phyloP scores from a whole-genome alignment of 1,140 invertebrate genomes.

The Mycetomoellerius zeteki region DNA sequence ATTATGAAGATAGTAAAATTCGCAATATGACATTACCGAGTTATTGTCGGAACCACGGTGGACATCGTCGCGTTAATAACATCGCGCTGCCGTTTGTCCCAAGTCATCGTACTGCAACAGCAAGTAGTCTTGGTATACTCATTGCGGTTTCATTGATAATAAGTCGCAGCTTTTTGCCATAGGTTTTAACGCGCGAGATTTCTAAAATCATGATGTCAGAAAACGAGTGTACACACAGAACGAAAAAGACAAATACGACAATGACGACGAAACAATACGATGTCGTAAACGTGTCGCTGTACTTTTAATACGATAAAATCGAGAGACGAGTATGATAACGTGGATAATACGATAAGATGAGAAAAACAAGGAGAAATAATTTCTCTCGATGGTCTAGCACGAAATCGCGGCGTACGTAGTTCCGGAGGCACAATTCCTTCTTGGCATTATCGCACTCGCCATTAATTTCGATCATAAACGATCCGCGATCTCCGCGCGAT shows the following conservation, averaged over 20 bases:
- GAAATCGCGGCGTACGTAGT: slow-evolving; percentile 57
- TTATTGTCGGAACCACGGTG: slow-evolving; percentile 14
- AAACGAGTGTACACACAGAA: not conserved
- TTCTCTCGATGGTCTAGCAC: slow-evolving; percentile 33
- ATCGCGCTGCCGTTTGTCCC: not conserved
- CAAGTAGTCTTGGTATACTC: not conserved
- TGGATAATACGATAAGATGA: not conserved
- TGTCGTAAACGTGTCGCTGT: slow-evolving; percentile 29
- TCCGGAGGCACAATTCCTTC: slow-evolving; percentile 67
- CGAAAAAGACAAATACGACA: not conserved
- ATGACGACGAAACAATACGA: slow-evolving; percentile 31
- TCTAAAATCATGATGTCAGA: not conserved
- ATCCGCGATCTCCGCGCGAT: slow-evolving; percentile 53
- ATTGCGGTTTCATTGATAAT: slow-evolving; percentile 36
- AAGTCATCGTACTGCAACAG: not conserved
- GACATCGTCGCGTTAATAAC: slow-evolving; percentile 43
- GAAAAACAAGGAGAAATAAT: slow-evolving; percentile 35
- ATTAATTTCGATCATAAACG: slow-evolving; percentile 77
- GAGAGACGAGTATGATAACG: not conserved
- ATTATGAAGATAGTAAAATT: slow-evolving; percentile 51
- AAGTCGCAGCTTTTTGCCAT: not conserved
- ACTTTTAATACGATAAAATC: slow-evolving; percentile 50
- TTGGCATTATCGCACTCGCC: slow-evolving; percentile 70
- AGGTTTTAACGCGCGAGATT: not conserved
- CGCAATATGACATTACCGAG: slow-evolving; percentile 43